A percentile compares a stretch with the other conserved stretches of the same genome.
These are phyloP conservation scores for Neosilurus mollespiculum DNA, from an alignment of 2,797 vertebrate species.

Conservation along the genomic window DNA sequence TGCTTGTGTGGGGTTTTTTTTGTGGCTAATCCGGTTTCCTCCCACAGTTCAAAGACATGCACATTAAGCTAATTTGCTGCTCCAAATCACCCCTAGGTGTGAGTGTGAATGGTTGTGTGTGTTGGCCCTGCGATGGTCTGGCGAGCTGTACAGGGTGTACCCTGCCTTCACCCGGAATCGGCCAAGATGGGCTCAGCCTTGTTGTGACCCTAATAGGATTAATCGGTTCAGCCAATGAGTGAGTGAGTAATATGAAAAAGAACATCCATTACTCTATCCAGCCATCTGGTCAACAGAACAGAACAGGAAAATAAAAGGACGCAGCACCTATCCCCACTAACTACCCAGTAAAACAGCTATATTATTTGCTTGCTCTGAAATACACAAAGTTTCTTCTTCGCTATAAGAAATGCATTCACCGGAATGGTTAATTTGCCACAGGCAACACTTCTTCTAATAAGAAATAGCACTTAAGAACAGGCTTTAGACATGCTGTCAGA, in stretches of 20 bases:
- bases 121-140: too few relatives aligned
- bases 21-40: too few relatives aligned
- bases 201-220: too few relatives aligned
- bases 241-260: too few relatives aligned
- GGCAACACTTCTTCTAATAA: not conserved
- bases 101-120: too few relatives aligned
- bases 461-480: not conserved
- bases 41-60: too few relatives aligned
- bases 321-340: not conserved
- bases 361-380: not conserved
- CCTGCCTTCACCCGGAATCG: too few relatives aligned
- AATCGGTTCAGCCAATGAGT: not conserved
- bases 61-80: too few relatives aligned
- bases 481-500: constrained; percentile 11
- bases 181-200: too few relatives aligned
- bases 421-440: constrained; percentile 2
- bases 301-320: not conserved
- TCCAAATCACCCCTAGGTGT: too few relatives aligned
- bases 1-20: too few relatives aligned
- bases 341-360: not conserved
- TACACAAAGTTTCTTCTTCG: not conserved
- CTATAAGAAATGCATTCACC: not conserved
- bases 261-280: not conserved
- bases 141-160: too few relatives aligned
- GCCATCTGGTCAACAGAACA: not conserved